Evolutionary conservation across 2,113 vertebrate species (phyloP).

Genomic region (Leucoraja erinaceus): DNA sequence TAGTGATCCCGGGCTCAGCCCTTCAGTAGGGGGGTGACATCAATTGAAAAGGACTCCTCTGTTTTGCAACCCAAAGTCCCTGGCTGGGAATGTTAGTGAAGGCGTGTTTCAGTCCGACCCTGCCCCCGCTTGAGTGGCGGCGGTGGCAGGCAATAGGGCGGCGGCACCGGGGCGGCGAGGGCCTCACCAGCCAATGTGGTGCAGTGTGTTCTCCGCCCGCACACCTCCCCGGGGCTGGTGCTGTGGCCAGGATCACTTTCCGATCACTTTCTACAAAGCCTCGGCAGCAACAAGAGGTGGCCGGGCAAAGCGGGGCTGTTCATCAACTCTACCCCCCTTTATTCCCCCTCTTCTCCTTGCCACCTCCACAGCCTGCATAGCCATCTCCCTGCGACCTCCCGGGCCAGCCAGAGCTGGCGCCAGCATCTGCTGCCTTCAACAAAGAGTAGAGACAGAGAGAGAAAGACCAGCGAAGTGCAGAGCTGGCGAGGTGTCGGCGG

Average conservation of each 20-base stretch:
- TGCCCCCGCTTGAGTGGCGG: not conserved
- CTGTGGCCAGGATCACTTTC: not conserved
- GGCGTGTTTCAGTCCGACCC: not conserved
- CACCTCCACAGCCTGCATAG: slow-evolving; percentile 28
- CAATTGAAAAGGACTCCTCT: not conserved
- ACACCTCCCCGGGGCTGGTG: not conserved
- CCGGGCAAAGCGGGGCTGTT: not conserved
- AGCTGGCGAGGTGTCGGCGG: slow-evolving; percentile 44
- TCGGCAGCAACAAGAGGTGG: not conserved
- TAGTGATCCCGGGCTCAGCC: not conserved
- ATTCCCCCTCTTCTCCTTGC: not conserved
- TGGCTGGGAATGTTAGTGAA: not conserved
- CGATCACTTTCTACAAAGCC: not conserved
- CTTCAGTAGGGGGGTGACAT: slow-evolving; percentile 1
- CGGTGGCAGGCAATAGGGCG: not conserved
- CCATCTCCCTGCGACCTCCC: slow-evolving; percentile 43
- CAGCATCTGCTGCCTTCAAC: not conserved
- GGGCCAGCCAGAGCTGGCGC: not conserved
- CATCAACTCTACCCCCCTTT: not conserved
- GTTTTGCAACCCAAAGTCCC: not conserved
- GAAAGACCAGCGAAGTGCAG: not conserved
- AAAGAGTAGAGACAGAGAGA: not conserved
- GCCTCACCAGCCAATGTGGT: not conserved
- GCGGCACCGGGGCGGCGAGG: not conserved
- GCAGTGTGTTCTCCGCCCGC: not conserved